A percentile compares a stretch with the other conserved stretches of the same genome.
These are phyloP conservation scores for Sebastiscus tertius DNA, from an alignment of 2,797 vertebrate species.

Conservation along the genomic window DNA sequence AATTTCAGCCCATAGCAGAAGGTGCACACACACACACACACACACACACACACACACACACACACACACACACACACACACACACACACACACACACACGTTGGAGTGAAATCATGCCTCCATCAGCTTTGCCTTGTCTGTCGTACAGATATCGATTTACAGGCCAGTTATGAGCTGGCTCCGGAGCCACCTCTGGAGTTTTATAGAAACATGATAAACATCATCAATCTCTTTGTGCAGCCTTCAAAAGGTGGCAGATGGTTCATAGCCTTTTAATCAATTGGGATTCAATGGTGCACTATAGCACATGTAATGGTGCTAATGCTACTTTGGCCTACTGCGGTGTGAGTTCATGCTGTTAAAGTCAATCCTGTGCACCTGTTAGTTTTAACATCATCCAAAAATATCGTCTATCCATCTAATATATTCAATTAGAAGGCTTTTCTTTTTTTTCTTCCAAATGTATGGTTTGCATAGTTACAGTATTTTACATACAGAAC, in stretches of 20 bases:
- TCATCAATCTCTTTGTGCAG: slow-evolving; percentile 78
- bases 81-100: background rate
- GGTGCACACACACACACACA: slow-evolving; percentile 1
- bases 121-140: slow-evolving; percentile 74
- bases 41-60: background rate
- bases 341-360: slow-evolving; percentile 32
- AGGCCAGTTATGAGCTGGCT: slow-evolving; percentile 73
- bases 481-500: background rate
- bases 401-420: slow-evolving; percentile 2
- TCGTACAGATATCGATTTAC: slow-evolving; percentile 73
- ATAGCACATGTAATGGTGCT: slow-evolving; percentile 50
- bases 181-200: slow-evolving; percentile 69
- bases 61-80: background rate
- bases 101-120: slow-evolving; percentile 57
- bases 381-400: slow-evolving; percentile 25
- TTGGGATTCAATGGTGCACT: slow-evolving; percentile 56
- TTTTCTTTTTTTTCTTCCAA: no score
- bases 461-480: background rate
- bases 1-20: slow-evolving; percentile 53
- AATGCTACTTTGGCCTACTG: slow-evolving; percentile 46
- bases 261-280: slow-evolving; percentile 74
- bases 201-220: slow-evolving; percentile 79
- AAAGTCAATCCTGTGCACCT: slow-evolving; percentile 35
- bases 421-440: background rate
- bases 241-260: slow-evolving; percentile 75